These are phyloP conservation scores for Elachura formosa DNA, from an alignment of 2,113 vertebrate genomes.

Conservation along the genomic window DNA sequence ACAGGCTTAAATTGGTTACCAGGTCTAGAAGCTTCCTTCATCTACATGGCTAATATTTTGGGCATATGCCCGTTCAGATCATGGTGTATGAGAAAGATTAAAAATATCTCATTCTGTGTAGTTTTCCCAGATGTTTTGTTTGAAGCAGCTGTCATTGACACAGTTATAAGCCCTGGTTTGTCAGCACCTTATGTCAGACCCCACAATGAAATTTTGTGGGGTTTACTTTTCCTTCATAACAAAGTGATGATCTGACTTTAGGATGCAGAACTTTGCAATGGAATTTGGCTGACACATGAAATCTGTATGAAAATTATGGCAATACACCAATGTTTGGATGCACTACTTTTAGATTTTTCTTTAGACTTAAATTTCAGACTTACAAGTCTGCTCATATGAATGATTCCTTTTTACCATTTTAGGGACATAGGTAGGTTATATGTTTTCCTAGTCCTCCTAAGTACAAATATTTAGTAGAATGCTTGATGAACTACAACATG, in stretches of 20 bases:
- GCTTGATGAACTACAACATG: neutral
- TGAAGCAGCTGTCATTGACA: conserved; percentile 66
- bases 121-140: conserved; percentile 64
- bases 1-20: neutral
- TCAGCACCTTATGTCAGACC: conserved; percentile 47
- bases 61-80: conserved; percentile 39
- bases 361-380: conserved; percentile 9
- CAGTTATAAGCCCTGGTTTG: conserved; percentile 51
- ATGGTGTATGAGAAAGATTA: conserved; percentile 34
- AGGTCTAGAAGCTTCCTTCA: conserved; percentile 6
- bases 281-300: neutral
- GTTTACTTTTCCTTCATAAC: neutral
- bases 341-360: neutral
- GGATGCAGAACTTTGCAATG: neutral
- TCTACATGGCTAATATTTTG: conserved; percentile 7
- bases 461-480: neutral
- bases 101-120: neutral
- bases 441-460: neutral
- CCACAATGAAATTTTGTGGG: conserved; percentile 18
- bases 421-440: neutral
- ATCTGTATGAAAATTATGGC: neutral
- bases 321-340: neutral
- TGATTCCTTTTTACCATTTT: neutral
- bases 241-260: conserved; percentile 1
- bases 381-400: neutral